These are phyloP conservation scores for Coremacera marginata DNA, from an alignment of 2,888 invertebrate genomes.

Conservation along the genomic window DNA sequence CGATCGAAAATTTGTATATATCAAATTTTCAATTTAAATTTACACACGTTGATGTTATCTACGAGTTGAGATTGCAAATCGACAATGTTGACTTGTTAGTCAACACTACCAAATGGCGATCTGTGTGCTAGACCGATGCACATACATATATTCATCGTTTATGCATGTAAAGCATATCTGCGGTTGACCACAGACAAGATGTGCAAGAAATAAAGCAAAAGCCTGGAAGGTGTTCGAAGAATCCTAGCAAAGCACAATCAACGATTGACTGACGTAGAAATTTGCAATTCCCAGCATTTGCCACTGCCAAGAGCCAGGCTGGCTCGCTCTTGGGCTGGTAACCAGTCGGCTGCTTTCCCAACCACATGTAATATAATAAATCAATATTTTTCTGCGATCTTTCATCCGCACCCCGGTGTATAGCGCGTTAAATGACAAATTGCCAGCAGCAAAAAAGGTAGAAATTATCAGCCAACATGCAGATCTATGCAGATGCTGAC, in stretches of 20 bases:
- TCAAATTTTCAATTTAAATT: constrained; percentile 22
- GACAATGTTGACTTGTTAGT: not conserved
- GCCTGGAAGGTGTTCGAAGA: constrained; percentile 4
- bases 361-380: constrained; percentile 43
- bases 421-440: constrained; percentile 44
- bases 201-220: not conserved
- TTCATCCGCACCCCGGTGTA: not conserved
- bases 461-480: constrained; percentile 27
- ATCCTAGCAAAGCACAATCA: not conserved
- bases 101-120: not conserved
- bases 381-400: constrained; percentile 33
- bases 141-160: not conserved
- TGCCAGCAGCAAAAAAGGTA: constrained; percentile 32
- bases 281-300: constrained; percentile 9
- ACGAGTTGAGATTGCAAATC: not conserved
- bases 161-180: not conserved
- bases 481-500: not conserved
- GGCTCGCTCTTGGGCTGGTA: constrained; percentile 19
- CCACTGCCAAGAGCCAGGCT: not conserved
- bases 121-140: not conserved
- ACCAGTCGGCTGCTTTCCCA: constrained; percentile 14
- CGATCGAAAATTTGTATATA: constrained; percentile 17
- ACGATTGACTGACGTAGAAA: not conserved
- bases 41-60: constrained; percentile 18
- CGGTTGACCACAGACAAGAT: constrained; percentile 19